These are phyloP conservation scores for Achroia grisella DNA, from an alignment of 1,140 invertebrate genomes.

Conservation along the genomic window DNA sequence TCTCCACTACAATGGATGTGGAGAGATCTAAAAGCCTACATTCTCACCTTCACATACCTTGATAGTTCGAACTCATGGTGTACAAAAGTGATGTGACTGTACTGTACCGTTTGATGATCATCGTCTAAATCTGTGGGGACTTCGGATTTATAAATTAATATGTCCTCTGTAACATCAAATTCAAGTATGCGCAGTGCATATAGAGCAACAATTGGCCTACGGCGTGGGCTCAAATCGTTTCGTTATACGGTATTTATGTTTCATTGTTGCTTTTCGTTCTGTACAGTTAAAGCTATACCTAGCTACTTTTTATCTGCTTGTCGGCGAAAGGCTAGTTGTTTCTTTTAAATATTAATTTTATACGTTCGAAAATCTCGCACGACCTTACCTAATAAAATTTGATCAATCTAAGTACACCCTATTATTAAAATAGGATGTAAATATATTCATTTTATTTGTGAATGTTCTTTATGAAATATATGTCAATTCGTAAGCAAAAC, in stretches of 20 bases:
- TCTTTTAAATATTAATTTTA: too few relatives aligned
- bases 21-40: constrained; percentile 18
- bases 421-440: too few relatives aligned
- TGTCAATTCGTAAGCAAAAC: too few relatives aligned
- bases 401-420: too few relatives aligned
- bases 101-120: constrained; percentile 4
- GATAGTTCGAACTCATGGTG: constrained; percentile 26
- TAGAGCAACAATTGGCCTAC: constrained; percentile 58
- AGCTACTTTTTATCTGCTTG: too few relatives aligned
- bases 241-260: constrained; percentile 59
- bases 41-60: constrained; percentile 21
- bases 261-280: constrained; percentile 14
- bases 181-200: constrained; percentile 64
- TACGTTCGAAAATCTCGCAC: too few relatives aligned
- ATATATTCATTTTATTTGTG: too few relatives aligned
- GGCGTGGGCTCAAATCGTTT: constrained; percentile 66
- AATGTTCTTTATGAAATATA: too few relatives aligned
- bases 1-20: constrained; percentile 57
- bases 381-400: too few relatives aligned
- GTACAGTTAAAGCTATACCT: background rate
- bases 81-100: constrained; percentile 46
- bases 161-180: constrained; percentile 67
- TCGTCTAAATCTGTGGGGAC: constrained; percentile 12
- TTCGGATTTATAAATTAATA: constrained; percentile 34
- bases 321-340: too few relatives aligned